Evolutionary conservation across 1,140 invertebrate species (phyloP).

Genomic region (Sitodiplosis mosellana): DNA sequence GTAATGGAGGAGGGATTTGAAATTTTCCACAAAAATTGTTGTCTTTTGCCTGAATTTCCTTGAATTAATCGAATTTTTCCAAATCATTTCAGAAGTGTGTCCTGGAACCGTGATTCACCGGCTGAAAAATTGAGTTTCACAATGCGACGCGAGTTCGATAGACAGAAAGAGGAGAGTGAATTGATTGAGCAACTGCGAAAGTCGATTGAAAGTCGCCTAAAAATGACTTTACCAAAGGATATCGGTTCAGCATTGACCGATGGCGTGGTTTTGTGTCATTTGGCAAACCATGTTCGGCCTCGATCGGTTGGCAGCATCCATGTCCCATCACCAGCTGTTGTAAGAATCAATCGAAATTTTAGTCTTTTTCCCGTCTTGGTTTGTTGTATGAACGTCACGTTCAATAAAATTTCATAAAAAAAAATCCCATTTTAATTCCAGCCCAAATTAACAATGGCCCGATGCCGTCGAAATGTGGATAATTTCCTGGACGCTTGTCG

Average conservation of each 20-base stretch:
- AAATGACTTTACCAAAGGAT: constrained; percentile 75
- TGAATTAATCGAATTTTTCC: not conserved
- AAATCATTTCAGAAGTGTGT: constrained; percentile 13
- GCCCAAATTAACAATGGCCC: constrained; percentile 84
- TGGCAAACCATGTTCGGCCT: constrained; percentile 80
- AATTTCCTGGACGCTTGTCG: constrained; percentile 89
- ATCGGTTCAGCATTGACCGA: constrained; percentile 70
- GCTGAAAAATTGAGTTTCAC: constrained; percentile 72
- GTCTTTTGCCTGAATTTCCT: too few species aligned
- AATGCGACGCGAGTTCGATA: constrained; percentile 77
- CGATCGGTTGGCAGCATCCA: constrained; percentile 82
- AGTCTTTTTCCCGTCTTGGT: not conserved
- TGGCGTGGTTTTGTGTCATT: constrained; percentile 83
- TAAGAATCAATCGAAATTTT: constrained; percentile 30
- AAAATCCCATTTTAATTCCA: constrained; percentile 29
- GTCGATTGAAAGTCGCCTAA: constrained; percentile 75
- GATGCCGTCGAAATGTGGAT: constrained; percentile 85
- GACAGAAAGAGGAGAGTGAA: constrained; percentile 74
- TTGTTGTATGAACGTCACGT: not conserved
- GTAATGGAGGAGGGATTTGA: not conserved
- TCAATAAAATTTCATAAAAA: not conserved
- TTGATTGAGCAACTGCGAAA: constrained; percentile 64
- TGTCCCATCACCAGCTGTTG: constrained; percentile 84
- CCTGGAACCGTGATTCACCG: constrained; percentile 50
- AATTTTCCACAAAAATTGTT: not conserved